Base-by-base conservation (phyloP, 2,113 vertebrate genomes). In the Casuarius casuarius region DNA sequence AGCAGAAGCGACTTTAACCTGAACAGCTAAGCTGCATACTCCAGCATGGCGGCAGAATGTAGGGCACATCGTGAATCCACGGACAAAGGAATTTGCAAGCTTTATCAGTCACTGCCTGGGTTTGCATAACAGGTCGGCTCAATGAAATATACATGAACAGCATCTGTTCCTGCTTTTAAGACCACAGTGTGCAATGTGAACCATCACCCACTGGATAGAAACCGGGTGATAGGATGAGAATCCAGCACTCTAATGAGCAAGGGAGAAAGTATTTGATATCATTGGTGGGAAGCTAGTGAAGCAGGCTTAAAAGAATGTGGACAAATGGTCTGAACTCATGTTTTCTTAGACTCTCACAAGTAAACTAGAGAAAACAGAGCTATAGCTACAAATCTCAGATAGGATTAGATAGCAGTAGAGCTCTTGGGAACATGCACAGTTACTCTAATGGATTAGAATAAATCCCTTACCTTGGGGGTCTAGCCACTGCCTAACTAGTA, bases 101-200 rank as follows among this genome's bases (percentile, higher is more conserved):
- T 95, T 80, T 88, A 90, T 95, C 94, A 95, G 92, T 90, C 94
- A 46, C 83, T 94, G 90, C 33, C 65, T 91, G 68, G 72, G 29
- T 76, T 79, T 83, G 68, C 93, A 67, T 77, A 88, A 88, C 95
- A 93, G 94, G 90, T 96, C 4, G 0, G 29, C 66, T 48, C 88
- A 66, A 95, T 97, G 33, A 97, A 97, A 97, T 96, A 97, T 96
- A 84, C 61, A 97, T 93, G 94, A 95, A 72, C 29, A 87, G 94
- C 96, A 96, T 97, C 97, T 97, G 96, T 93, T 97, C 95, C 92
- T 91, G 94, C 94, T 96, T 97, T 96, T 92, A 97, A 96, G 88
- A 94, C 82, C 70, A 86, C 84, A 75, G 51, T 68, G 63, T 91
- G 81, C 96, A 82, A 58, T 59, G 76, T 80, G 80, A 92, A 87